Evolutionary conservation across 2,797 vertebrate species (phyloP).

Genomic region (Telmatherina bonti): DNA sequence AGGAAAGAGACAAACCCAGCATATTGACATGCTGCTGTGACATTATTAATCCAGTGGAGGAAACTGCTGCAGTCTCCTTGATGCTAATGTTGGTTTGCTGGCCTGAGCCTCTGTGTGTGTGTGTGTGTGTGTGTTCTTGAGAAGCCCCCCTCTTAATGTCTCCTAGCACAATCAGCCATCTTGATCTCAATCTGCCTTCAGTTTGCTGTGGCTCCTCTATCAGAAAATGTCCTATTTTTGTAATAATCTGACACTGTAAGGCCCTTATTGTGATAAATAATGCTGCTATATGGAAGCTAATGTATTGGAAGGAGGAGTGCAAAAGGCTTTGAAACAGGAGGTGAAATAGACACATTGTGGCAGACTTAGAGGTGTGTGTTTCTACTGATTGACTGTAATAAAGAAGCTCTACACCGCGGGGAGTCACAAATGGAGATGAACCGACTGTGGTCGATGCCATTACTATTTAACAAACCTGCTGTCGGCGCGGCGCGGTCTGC

Average conservation of each 20-base stretch:
- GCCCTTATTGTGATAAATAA: constrained; percentile 3
- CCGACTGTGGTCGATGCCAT: constrained; percentile 51
- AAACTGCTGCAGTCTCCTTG: constrained; percentile 40
- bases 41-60: constrained; percentile 40
- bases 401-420: constrained; percentile 31
- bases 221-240: constrained; percentile 18
- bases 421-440: constrained; percentile 59
- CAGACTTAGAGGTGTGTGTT: constrained; percentile 33
- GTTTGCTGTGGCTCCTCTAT: constrained; percentile 19
- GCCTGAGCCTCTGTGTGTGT: constrained; percentile 42
- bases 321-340: constrained; percentile 9
- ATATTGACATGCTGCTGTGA: constrained; percentile 54
- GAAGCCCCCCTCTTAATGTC: constrained; percentile 8
- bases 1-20: constrained; percentile 28
- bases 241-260: constrained; percentile 7
- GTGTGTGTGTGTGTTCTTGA: too few species aligned
- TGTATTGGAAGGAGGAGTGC: background rate
- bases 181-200: constrained; percentile 46
- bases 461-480: constrained; percentile 69
- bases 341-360: constrained; percentile 2
- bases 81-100: constrained; percentile 57
- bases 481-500: constrained; percentile 38
- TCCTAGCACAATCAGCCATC: constrained; percentile 48
- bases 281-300: background rate
- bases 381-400: constrained; percentile 47